A percentile compares a stretch with the other conserved stretches of the same genome.
Evolutionary conservation across 2,888 invertebrate genomes (phyloP).

Genomic region (Dynastes maya): DNA sequence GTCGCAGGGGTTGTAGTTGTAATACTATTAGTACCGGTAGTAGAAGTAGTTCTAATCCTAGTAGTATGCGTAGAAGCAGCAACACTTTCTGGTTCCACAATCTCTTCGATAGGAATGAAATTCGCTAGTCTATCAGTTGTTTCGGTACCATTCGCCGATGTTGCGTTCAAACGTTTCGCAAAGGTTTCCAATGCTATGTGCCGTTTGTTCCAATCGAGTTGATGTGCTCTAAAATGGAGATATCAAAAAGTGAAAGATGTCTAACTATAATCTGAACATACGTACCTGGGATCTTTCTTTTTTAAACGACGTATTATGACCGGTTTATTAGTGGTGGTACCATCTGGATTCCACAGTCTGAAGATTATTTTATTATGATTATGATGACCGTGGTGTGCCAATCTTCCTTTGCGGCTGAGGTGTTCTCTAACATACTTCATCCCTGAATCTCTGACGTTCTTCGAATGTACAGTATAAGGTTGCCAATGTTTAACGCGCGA

Average conservation of each 20-base stretch:
- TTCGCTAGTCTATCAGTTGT: not conserved
- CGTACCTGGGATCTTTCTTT: conserved; percentile 8
- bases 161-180: conserved; percentile 24
- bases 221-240: conserved; percentile 9
- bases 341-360: not conserved
- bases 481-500: not conserved
- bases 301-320: conserved; percentile 2
- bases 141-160: conserved; percentile 13
- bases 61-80: too few species aligned
- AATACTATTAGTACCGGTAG: too few species aligned
- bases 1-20: too few species aligned
- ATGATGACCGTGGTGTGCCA: conserved; percentile 29
- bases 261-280: not conserved
- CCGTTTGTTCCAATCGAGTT: conserved; percentile 25
- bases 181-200: conserved; percentile 32
- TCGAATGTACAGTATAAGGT: not conserved
- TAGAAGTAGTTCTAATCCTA: too few species aligned
- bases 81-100: too few species aligned
- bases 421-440: not conserved
- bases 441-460: not conserved
- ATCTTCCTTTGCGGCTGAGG: not conserved
- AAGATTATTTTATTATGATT: not conserved
- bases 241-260: not conserved
- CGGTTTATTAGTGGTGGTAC: not conserved
- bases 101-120: not conserved